phyloP scores from a whole-genome alignment of 2,797 vertebrate genomes.

The Xiphorhynchus erythropygius region DNA sequence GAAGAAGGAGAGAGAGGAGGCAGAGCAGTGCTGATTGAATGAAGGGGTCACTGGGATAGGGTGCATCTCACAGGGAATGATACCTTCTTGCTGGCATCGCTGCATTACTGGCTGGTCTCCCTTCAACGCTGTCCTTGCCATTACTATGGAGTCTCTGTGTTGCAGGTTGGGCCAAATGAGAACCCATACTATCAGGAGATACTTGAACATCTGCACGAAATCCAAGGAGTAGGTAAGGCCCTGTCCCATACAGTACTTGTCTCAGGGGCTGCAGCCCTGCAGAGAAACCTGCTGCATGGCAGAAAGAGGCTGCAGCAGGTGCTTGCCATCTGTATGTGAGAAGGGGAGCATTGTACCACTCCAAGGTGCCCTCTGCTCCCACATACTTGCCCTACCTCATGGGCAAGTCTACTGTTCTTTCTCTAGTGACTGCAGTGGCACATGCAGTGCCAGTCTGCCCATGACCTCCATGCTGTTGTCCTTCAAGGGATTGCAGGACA shows the following conservation, averaged over 20 bases:
- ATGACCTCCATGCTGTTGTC: not conserved
- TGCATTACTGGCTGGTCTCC: accelerated
- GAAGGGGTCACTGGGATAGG: accelerated
- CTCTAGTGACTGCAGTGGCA: not conserved
- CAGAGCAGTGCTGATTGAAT: not conserved
- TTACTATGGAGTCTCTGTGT: not conserved
- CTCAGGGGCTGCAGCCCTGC: not conserved
- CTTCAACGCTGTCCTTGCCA: not conserved
- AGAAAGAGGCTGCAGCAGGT: not conserved
- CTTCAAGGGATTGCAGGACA: not conserved
- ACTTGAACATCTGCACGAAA: slow-evolving; percentile 72
- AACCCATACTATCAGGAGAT: slow-evolving; percentile 81
- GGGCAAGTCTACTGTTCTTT: not conserved
- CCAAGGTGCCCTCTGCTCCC: not conserved
- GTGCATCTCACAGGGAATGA: accelerated
- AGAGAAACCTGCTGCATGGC: not conserved
- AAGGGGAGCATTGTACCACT: not conserved
- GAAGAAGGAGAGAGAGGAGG: not conserved
- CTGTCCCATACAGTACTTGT: not conserved
- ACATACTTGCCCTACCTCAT: not conserved
- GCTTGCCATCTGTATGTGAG: accelerated
- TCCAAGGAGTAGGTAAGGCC: slow-evolving; percentile 78
- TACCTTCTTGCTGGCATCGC: not conserved
- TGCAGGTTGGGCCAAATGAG: slow-evolving; percentile 81
- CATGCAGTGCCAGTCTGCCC: not conserved